These are phyloP conservation scores for Lanius ludovicianus DNA, from an alignment of 2,113 vertebrate species.

Conservation along the genomic window DNA sequence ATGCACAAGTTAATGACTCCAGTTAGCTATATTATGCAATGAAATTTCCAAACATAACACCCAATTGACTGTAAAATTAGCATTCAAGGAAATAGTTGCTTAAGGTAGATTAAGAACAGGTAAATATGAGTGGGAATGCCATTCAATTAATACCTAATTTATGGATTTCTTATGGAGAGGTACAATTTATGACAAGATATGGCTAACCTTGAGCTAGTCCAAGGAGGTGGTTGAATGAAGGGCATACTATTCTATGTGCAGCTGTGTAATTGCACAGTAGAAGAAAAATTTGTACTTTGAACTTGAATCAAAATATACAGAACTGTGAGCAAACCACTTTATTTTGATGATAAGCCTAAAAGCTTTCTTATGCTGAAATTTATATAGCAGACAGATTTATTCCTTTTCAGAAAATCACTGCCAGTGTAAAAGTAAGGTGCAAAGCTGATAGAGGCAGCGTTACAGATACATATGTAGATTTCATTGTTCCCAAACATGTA, in stretches of 20 bases:
- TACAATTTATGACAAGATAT: background rate
- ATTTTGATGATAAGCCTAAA: background rate
- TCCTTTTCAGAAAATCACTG: background rate
- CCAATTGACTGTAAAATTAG: conserved; percentile 1
- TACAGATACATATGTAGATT: background rate
- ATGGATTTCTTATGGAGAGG: background rate
- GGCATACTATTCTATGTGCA: background rate
- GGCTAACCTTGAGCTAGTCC: background rate
- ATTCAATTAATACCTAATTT: background rate
- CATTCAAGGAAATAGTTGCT: conserved; percentile 19
- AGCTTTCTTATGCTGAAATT: background rate
- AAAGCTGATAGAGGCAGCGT: background rate
- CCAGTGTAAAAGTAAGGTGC: background rate
- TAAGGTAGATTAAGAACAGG: background rate
- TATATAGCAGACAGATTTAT: background rate
- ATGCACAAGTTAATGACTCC: background rate
- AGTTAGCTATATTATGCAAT: background rate
- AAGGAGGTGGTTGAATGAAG: background rate
- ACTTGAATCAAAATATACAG: background rate
- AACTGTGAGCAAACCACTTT: background rate
- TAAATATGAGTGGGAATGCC: background rate
- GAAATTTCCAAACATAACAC: background rate
- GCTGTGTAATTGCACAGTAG: background rate
- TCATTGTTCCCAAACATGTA: background rate
- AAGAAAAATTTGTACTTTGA: background rate